phyloP scores from a whole-genome alignment of 2,888 invertebrate genomes.

The Acleris laterana region DNA sequence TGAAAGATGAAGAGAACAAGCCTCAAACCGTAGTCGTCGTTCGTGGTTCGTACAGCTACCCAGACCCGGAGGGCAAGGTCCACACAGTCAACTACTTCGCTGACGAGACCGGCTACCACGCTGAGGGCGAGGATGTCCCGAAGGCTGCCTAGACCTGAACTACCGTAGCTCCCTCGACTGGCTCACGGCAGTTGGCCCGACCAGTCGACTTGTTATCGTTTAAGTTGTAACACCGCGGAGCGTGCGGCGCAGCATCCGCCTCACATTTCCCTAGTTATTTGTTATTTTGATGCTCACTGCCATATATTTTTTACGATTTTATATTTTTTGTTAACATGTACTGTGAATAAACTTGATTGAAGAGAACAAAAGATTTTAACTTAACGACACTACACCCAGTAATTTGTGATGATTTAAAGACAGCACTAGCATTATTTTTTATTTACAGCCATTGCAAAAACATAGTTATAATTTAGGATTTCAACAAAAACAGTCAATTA shows the following conservation, averaged over 20 bases:
- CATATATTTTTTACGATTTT: conserved; percentile 64
- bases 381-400: conserved; percentile 13
- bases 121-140: conserved; percentile 86
- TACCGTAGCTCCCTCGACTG: neutral
- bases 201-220: conserved; percentile 6
- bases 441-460: neutral
- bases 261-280: conserved; percentile 44
- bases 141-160: conserved; percentile 61
- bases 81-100: conserved; percentile 82
- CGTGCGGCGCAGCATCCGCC: conserved; percentile 43
- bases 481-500: conserved; percentile 23
- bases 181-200: conserved; percentile 35
- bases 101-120: conserved; percentile 86
- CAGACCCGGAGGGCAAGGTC: conserved; percentile 79
- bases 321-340: conserved; percentile 54
- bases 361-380: conserved; percentile 31
- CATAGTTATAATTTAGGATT: conserved; percentile 16
- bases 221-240: conserved; percentile 21
- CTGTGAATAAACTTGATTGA: conserved; percentile 42
- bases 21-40: conserved; percentile 82
- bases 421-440: neutral
- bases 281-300: conserved; percentile 60
- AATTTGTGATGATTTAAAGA: conserved; percentile 24
- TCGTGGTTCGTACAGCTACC: conserved; percentile 85
- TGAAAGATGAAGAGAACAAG: conserved; percentile 83